Percentiles rank a stretch among this genome's conserved stretches.
Conservation (phyloP, 2,113 vertebrate genomes). For the Pachycephala philippinensis region DNA sequence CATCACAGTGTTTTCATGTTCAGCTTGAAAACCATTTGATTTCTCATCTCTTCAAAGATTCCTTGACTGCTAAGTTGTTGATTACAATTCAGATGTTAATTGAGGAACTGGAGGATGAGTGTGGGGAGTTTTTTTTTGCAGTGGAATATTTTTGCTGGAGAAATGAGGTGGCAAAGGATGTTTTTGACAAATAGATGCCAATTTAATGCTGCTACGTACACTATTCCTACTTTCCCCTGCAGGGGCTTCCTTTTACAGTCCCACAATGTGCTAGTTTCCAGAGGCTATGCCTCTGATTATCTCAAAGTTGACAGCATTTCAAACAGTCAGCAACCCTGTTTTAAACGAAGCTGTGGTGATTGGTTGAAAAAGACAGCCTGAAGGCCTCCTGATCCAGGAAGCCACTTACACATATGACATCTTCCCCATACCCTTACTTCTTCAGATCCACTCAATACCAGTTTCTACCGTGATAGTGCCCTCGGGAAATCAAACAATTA, state of each 20-base stretch:
- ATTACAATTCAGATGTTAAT: constrained; percentile 23
- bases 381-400: constrained; percentile 19
- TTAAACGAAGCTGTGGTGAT: not conserved
- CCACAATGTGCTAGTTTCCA: constrained; percentile 42
- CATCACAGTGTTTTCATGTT: not conserved
- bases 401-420: not conserved
- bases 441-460: constrained; percentile 18
- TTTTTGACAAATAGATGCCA: constrained; percentile 48
- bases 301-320: constrained; percentile 46
- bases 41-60: not conserved
- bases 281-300: constrained; percentile 39
- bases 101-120: not conserved
- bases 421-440: not conserved
- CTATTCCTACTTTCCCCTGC: constrained; percentile 19
- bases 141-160: not conserved
- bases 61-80: not conserved
- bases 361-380: constrained; percentile 27
- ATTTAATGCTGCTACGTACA: not conserved
- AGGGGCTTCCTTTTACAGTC: constrained; percentile 40
- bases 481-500: constrained; percentile 8
- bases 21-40: not conserved
- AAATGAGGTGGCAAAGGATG: not conserved
- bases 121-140: not conserved
- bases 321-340: constrained; percentile 47
- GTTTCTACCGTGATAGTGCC: constrained; percentile 21